Percentiles rank a stretch among this genome's conserved stretches.
Conservation (phyloP, 2,113 vertebrate genomes). For the Elephantulus edwardii region DNA sequence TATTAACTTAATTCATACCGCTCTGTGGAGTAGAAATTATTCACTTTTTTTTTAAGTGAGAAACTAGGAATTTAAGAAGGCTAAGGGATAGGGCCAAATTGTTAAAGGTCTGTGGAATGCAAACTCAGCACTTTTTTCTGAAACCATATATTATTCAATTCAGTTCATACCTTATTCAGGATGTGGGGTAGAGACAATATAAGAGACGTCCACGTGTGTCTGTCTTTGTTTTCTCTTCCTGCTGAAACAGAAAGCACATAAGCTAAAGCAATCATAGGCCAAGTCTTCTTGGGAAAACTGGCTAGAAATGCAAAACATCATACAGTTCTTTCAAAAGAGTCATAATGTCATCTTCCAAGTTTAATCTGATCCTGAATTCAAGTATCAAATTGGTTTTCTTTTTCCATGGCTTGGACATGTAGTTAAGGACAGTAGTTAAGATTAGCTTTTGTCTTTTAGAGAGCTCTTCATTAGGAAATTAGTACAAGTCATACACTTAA, state of each 20-base stretch:
- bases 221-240: constrained; percentile 15
- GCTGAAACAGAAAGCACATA: not conserved
- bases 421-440: no score
- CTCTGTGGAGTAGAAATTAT: not conserved
- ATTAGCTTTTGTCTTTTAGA: no score
- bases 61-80: not conserved
- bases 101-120: not conserved
- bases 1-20: not conserved
- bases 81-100: not conserved
- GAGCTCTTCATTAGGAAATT: no score
- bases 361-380: not conserved
- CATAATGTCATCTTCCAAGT: no score
- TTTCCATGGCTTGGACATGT: no score
- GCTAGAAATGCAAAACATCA: not conserved
- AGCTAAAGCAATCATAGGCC: not conserved
- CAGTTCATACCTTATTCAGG: not conserved
- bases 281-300: not conserved
- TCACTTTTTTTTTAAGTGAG: not conserved
- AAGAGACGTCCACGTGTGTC: not conserved
- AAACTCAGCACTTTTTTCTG: not conserved
- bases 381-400: no score
- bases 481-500: not conserved
- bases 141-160: not conserved
- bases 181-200: not conserved
- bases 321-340: not conserved